Percentiles rank a stretch among this genome's conserved stretches.
Conservation (phyloP, 2,113 vertebrate genomes). For the Ciconia stormi region DNA sequence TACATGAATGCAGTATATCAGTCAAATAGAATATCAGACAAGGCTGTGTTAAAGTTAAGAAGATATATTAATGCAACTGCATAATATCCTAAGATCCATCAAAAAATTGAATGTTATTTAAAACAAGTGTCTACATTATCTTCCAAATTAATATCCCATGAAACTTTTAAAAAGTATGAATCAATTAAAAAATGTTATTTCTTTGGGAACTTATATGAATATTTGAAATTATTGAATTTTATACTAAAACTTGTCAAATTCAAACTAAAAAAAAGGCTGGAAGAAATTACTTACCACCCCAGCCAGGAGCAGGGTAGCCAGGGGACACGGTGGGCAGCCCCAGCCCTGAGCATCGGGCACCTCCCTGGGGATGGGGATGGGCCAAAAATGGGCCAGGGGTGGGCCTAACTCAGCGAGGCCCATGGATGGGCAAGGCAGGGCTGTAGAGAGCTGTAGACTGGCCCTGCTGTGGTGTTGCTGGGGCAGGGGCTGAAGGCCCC, state of each 20-base stretch:
- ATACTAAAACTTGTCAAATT: background rate
- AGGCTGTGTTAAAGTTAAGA: background rate
- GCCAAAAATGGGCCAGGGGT: no score
- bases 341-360: background rate
- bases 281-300: background rate
- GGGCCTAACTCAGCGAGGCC: no score
- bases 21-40: background rate
- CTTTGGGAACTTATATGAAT: background rate
- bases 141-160: background rate
- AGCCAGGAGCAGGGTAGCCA: background rate
- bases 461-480: accelerated
- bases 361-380: no score
- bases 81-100: background rate
- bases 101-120: background rate
- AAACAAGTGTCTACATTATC: background rate
- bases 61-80: background rate
- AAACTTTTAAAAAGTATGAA: background rate
- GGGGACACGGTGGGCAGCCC: background rate
- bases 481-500: accelerated
- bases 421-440: background rate
- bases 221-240: background rate
- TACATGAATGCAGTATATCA: no score
- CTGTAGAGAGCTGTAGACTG: background rate
- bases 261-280: background rate
- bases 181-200: background rate